Base-by-base conservation (phyloP, 2,888 invertebrate species). In the Trissonchulus sp. region DNA sequence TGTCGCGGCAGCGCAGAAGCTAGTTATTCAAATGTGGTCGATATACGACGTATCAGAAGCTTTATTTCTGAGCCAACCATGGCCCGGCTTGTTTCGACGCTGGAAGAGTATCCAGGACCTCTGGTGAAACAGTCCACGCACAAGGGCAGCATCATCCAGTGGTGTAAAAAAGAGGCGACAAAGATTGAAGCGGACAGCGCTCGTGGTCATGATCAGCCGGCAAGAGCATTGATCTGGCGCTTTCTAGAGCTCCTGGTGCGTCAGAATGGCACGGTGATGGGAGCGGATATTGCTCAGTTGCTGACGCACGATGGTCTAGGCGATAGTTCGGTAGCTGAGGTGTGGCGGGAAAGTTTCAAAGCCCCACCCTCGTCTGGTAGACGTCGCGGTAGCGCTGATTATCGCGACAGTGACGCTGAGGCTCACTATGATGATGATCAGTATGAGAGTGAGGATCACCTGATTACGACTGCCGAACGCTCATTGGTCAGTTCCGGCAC, bases 31-130 rank as follows among this genome's bases (percentile, higher is more conserved):
- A 36, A 8, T 3, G 71, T 34, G 23, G 38, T 72, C 3, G 73
- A 60, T 18, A 3, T 36, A 8, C 60, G 34, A 37, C n/a, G n/a
- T 3, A 8, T 18, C n/a, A 15, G 65, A 15, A 63, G 31, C n/a
- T 28, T 30, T 3, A 28, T 28, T 8, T 28, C 3, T 63, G 31
- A 18, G 15, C n/a, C n/a, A 3, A 62, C 2, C n/a, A 2, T 72
- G 8, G 28, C 2, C 30, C 3, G n/a, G 2, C 28, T 63, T 8
- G 23, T 72, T 30, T 30, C 30, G 73, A 18, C 15, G 2, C 38
- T 72, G 30, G 73, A 72, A n/a, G 23, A 48, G 30, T 72, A 65
- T 31, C 73, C 73, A 15, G 73, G 73, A 2, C 73, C 73, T 2
- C 60, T 72, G 60, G 3, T 8, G 31, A 2, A 3, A 3, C 3